Base-by-base conservation (phyloP, 2,888 invertebrate species). In the Phyto melanocephala region DNA sequence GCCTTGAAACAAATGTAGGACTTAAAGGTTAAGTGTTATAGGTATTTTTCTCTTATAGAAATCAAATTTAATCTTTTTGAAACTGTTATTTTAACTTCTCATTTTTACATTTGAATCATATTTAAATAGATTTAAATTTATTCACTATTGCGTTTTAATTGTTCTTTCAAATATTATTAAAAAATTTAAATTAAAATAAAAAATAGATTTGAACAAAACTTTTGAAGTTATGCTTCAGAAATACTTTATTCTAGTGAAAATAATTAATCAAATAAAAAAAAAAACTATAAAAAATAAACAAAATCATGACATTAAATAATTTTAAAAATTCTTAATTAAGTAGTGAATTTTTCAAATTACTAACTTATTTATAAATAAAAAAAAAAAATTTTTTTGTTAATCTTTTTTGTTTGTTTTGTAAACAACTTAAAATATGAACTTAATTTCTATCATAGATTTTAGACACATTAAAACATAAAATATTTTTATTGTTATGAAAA, bases 371-470 rank as follows among this genome's bases (percentile, higher is more conserved):
- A 52, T n/a, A n/a, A 11, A 15, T 17, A n/a, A 56, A 56, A 35
- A 50, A 10, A 22, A 22, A 50, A 22, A 5, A 71, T 50, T 60
- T 50, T 28, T 28, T 28, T 28, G 28, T 28, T 28, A 28, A 28
- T 28, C 6, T 28, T 50, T 52, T 37, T 1, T 28, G 28, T 47
- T 37, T 13, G 37, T 56, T 80, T 80, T 80, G 54, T 74, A 56
- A 62, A 47, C 17, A 67, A 45, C 22, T 28, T 40, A 40, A 50
- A 13, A 24, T 13, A 13, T 22, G 8, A 22, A 50, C 8, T 45
- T 6, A 58, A 62, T 33, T 76, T 71, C 63, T 67, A 65, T 76
- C 76, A 76, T 71, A 81, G 76, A 58, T 81, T 65, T 65, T 81
- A 81, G 76, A 62, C 20, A 17, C 8, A 22, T 28, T 28, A 11